Percentiles rank a stretch among this genome's conserved stretches.
Evolutionary conservation across 2,113 vertebrate genomes (phyloP).

Genomic region (Sisor rabdophorus): DNA sequence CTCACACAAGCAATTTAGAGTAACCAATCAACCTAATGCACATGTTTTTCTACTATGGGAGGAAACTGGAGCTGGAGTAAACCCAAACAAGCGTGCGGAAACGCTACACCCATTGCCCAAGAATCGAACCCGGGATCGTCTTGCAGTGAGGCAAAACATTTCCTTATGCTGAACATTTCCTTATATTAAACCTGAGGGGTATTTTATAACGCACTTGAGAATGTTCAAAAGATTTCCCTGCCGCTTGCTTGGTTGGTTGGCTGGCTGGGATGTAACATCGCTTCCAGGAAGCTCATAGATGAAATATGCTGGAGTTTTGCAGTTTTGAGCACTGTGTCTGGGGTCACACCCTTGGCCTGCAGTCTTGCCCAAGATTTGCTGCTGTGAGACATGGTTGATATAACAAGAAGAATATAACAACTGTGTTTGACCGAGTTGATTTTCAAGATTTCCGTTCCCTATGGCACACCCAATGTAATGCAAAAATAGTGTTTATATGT

Average conservation of each 20-base stretch:
- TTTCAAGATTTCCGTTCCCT: not conserved
- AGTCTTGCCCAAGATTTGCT: not conserved
- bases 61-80: too few species aligned
- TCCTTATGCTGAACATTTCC: not conserved
- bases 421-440: slow-evolving; percentile 5
- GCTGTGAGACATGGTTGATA: slow-evolving; percentile 2
- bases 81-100: too few species aligned
- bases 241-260: not conserved
- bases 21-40: too few species aligned
- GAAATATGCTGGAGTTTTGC: not conserved
- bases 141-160: too few species aligned
- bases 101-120: too few species aligned
- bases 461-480: not conserved
- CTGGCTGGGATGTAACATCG: not conserved
- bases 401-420: not conserved
- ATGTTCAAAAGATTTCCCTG: not conserved
- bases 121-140: too few species aligned
- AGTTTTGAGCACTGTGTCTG: not conserved
- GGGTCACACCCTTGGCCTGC: not conserved
- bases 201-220: not conserved
- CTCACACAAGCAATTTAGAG: too few species aligned
- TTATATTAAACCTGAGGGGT: not conserved
- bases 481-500: not conserved
- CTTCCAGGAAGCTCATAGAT: slow-evolving; percentile 1
- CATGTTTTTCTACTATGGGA: too few species aligned